These are phyloP conservation scores for Zaprionus nigranus DNA, from an alignment of 1,140 invertebrate genomes.

Conservation along the genomic window DNA sequence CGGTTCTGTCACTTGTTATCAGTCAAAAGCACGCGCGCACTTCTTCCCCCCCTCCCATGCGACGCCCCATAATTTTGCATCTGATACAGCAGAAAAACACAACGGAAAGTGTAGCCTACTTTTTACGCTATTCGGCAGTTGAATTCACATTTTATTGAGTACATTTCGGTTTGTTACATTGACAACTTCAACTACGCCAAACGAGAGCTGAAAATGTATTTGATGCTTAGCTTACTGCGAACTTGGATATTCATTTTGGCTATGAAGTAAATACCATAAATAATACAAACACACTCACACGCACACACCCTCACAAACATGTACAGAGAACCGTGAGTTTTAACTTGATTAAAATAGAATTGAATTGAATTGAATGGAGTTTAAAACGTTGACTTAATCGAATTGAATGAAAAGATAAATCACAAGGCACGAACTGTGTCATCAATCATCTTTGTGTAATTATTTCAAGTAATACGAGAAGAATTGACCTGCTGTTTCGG, in stretches of 20 bases:
- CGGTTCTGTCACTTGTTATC: conserved; percentile 33
- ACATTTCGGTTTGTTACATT: conserved; percentile 33
- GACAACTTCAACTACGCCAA: conserved; percentile 15
- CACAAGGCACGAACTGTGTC: not conserved
- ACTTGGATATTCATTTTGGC: not conserved
- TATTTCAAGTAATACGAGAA: not conserved
- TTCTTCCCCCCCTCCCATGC: not conserved
- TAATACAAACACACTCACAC: not conserved
- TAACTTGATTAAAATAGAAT: not conserved
- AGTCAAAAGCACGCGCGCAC: conserved; percentile 31
- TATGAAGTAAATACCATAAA: not conserved
- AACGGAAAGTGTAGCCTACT: conserved; percentile 30
- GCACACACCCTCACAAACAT: too few species aligned
- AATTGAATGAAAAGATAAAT: not conserved
- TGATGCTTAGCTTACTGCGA: not conserved
- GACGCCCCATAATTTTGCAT: conserved; percentile 8
- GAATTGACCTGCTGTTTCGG: not conserved
- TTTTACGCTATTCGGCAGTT: conserved; percentile 22
- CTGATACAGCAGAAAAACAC: conserved; percentile 10
- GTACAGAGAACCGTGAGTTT: not conserved
- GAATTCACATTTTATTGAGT: conserved; percentile 45
- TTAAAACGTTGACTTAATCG: not conserved
- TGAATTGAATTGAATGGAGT: not conserved
- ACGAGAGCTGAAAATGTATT: conserved; percentile 19
- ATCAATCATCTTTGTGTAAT: not conserved